phyloP scores from a whole-genome alignment of 2,113 vertebrate species.

The Piprites chloris region DNA sequence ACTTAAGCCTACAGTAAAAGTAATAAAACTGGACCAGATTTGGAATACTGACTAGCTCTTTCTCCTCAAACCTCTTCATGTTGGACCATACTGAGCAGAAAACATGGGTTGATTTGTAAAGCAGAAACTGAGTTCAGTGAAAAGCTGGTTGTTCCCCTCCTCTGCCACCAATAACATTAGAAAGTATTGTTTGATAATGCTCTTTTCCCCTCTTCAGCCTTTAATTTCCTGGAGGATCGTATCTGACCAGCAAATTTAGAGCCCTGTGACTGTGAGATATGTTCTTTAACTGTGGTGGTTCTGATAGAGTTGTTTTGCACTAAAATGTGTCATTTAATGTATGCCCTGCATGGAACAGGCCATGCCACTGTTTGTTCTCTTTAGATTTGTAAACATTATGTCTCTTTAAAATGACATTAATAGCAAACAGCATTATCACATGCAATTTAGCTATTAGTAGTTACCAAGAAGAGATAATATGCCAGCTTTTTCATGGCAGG shows the following conservation, averaged over 20 bases:
- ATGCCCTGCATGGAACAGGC: background rate
- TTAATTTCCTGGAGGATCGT: background rate
- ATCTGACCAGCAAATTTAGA: background rate
- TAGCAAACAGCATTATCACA: background rate
- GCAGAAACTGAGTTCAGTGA: background rate
- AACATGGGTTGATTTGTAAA: background rate
- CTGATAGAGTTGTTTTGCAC: background rate
- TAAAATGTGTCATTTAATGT: background rate
- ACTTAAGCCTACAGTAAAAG: background rate
- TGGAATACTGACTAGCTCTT: background rate
- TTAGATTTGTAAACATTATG: background rate
- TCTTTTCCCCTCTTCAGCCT: background rate
- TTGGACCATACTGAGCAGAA: background rate
- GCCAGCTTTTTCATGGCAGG: background rate
- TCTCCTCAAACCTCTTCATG: background rate
- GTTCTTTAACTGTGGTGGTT: background rate
- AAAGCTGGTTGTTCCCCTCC: background rate
- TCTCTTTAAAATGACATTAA: background rate
- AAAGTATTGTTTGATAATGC: background rate
- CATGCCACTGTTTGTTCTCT: background rate
- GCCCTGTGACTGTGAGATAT: background rate
- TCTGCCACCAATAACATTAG: background rate
- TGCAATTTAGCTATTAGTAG: background rate
- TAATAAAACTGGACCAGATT: background rate
- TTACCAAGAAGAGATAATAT: conserved; percentile 8